Evolutionary conservation across 2,797 vertebrate genomes (phyloP), one percentile per base, ranked within the genome.

Genomic region (Babyrousa celebensis): DNA sequence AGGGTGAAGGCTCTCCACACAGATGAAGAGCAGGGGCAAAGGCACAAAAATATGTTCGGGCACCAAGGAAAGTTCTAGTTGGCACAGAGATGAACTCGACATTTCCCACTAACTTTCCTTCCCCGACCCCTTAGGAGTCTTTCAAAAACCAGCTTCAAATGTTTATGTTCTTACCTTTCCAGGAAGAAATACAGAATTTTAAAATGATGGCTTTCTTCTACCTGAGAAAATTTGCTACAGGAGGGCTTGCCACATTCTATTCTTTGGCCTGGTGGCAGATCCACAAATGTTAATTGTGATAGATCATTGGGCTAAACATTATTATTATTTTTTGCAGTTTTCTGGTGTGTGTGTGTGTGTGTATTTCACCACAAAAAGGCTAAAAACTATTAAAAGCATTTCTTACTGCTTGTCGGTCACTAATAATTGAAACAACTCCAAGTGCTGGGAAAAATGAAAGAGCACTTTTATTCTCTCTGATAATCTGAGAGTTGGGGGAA

Each of bases 291-390:
- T 82, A 21, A 74, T 62, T 56, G 8, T 78, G 67, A n/a, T 56
- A 58, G 29, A 68, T 32, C 25, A 71, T 2, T 25, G 14, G 68
- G 21, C 20, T 27, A 7, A 75, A 65, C 48, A n/a, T 63, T 80
- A 68, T 89, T 88, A 48, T 10, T 86, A 48, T 56, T 48, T 95
- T 95, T 83, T 80, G 21, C 18, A 68, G 48, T 94, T 89, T 91
- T 85, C n/a, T 89, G 36, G 29, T 25, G 10, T 74, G 36, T 80
- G 6, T n/a, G 15, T 72, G 6, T n/a, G 15, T 72, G 11, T 83
- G 1, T 78, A 15, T 87, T 85, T 88, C 65, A 83, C 4, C 70
- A 82, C 11, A 58, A 84, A 60, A 90, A 83, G 12, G 0, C 36
- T 87, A 70, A 93, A 86, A 77, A 40, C 32, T 65, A 62, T 75